Base-by-base conservation (phyloP, 2,888 invertebrate genomes). In the Xylota sylvarum region DNA sequence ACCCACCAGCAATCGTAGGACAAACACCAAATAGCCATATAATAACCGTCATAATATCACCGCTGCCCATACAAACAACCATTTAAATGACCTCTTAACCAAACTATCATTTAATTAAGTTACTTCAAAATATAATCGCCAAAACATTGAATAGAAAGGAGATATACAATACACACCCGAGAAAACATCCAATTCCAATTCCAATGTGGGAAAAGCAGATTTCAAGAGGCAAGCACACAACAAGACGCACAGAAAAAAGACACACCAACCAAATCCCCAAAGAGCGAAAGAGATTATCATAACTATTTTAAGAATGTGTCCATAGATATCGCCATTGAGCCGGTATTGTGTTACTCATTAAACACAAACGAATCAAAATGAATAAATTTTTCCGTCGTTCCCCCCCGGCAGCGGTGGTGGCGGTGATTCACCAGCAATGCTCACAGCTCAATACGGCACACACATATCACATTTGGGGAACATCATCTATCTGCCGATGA, bases 281-380 rank as follows among this genome's bases (percentile, higher is more conserved):
- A 64, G 62, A 64, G 23, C 60, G 70, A 35, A 23, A 40, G 35
- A 72, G 72, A 86, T 86, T 81, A 86, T 81, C 81, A 86, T 72
- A 77, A 72, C 56, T 73, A 80, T 80, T 55, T 81, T 35, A 60
- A 46, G 80, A 80, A 73, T 80, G 52, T 67, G 58, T 48, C 77
- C 55, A 67, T 77, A 72, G 65, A 19, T 77, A 55, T 81, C 65
- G 65, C 52, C 52, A 72, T 65, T 60, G 30, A 48, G 65, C 52
- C 32, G 56, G 65, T 77, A 77, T 81, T 72, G 62, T 67, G 72
- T 72, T 81, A 77, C 81, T 72, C 72, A 67, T 52, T 81, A 85
- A 85, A 85, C 70, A 77, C 72, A 81, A 80, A 77, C 81, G 65
- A 85, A 76, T 76, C 58, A 72, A 85, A 80, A 81, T 72, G 67